Evolutionary conservation across 1,140 invertebrate genomes (phyloP).

Genomic region (Hyles euphorbiae): DNA sequence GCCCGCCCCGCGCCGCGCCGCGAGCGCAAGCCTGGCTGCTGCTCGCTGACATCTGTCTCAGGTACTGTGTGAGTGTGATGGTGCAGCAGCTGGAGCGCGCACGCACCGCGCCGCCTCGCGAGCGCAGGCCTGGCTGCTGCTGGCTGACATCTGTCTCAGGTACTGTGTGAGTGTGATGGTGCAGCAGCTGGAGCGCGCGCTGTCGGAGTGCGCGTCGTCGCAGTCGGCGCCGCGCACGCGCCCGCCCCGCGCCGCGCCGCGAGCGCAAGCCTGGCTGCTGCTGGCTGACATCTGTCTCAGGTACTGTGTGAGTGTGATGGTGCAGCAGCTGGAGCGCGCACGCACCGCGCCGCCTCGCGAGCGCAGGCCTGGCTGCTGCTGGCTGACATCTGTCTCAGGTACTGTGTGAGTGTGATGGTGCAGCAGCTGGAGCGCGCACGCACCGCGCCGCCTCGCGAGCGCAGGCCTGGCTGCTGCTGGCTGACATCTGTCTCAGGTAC

Average conservation of each 20-base stretch:
- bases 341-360: constrained; percentile 39
- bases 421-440: constrained; percentile 90
- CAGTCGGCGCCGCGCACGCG: constrained; percentile 29
- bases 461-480: constrained; percentile 92
- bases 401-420: too few relatives aligned
- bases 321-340: constrained; percentile 90
- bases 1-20: constrained; percentile 33
- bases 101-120: constrained; percentile 39
- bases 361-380: constrained; percentile 92
- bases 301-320: too few relatives aligned
- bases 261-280: constrained; percentile 90
- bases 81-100: constrained; percentile 91
- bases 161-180: too few relatives aligned
- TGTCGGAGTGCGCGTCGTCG: constrained; percentile 88
- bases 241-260: constrained; percentile 35
- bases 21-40: constrained; percentile 90
- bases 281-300: constrained; percentile 90
- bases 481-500: constrained; percentile 87
- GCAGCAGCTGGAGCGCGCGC: constrained; percentile 90
- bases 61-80: too few relatives aligned
- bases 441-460: constrained; percentile 53
- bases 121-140: constrained; percentile 90
- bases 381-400: constrained; percentile 88
- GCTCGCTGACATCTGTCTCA: constrained; percentile 90
- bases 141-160: constrained; percentile 90